phyloP scores from a whole-genome alignment of 2,888 invertebrate species.

The Mesoligia furuncula region DNA sequence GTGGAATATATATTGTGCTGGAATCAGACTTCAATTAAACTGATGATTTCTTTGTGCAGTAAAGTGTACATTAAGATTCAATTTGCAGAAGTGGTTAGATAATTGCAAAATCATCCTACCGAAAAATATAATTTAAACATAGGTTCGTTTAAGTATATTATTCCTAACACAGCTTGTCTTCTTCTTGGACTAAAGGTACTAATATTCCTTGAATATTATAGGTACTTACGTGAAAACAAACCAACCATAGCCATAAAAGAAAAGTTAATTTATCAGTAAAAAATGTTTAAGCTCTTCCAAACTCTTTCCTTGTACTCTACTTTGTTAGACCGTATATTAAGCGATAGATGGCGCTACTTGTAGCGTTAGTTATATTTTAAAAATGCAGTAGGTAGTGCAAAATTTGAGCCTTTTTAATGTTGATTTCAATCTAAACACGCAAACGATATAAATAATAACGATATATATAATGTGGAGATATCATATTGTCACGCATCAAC shows the following conservation, averaged over 20 bases:
- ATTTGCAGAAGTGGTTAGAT: background rate
- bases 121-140: too few relatives aligned
- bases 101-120: background rate
- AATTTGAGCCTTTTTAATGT: background rate
- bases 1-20: too few relatives aligned
- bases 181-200: background rate
- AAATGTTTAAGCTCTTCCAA: background rate
- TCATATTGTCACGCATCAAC: too few relatives aligned
- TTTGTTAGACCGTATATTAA: background rate
- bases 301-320: background rate
- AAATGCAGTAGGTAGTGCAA: background rate
- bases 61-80: background rate
- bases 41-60: background rate
- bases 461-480: background rate
- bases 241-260: too few relatives aligned
- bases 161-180: background rate
- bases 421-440: background rate
- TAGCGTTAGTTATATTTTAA: background rate
- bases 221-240: background rate
- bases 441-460: too few relatives aligned
- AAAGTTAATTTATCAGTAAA: background rate
- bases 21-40: too few relatives aligned
- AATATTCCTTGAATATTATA: too few relatives aligned
- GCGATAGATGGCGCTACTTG: constrained; percentile 55
- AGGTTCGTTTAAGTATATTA: background rate